These are phyloP conservation scores for Phalacrocorax aristotelis DNA, from an alignment of 2,113 vertebrate species.

Conservation along the genomic window DNA sequence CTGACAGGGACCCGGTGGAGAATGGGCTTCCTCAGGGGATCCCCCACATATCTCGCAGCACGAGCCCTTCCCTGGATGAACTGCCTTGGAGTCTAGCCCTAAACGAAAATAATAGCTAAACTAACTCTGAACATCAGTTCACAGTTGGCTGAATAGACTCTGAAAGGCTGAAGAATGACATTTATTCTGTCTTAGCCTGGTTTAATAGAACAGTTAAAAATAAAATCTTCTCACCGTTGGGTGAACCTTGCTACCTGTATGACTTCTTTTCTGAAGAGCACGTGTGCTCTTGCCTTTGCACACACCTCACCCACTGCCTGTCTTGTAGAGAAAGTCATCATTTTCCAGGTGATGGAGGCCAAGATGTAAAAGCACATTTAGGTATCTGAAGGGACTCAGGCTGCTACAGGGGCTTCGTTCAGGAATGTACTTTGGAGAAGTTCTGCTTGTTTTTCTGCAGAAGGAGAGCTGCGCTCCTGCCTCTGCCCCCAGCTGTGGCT, in stretches of 20 bases:
- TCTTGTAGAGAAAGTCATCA: not conserved
- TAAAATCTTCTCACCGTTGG: not conserved
- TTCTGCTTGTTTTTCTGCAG: not conserved
- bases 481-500: not conserved
- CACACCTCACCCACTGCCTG: not conserved
- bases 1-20: conserved; percentile 25
- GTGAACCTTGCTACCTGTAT: not conserved
- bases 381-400: not conserved
- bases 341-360: not conserved
- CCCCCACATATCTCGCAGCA: not conserved
- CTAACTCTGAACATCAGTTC: not conserved
- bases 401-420: not conserved
- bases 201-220: conserved; percentile 4
- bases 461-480: not conserved
- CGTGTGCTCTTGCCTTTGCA: not conserved
- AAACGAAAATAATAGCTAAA: conserved; percentile 38
- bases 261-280: accelerated
- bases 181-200: conserved; percentile 12
- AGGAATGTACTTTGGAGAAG: not conserved
- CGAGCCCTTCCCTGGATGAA: conserved; percentile 18
- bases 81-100: conserved; percentile 53
- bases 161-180: not conserved
- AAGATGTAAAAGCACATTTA: not conserved
- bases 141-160: conserved; percentile 13
- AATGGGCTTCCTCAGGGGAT: conserved; percentile 48